Evolutionary conservation across 2,888 invertebrate species (phyloP), one percentile per base, ranked within the genome.

Genomic region (Cryptosula pallasiana): DNA sequence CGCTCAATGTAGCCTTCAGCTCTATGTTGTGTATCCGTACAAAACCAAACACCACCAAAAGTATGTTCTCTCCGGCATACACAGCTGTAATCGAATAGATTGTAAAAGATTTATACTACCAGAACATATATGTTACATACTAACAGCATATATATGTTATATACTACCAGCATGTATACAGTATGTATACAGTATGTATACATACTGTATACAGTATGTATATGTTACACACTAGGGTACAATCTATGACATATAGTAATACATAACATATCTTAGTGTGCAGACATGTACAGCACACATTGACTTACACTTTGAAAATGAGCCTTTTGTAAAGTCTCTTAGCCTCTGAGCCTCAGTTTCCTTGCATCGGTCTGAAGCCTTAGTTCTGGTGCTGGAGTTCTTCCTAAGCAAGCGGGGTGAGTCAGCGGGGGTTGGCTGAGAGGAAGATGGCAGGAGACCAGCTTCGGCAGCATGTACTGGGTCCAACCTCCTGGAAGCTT

Each of bases 1-100:
- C 96, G 78, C 95, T 95, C 0, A 97, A 87, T 0, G 95, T 94
- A 0, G 96, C 96, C 74, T 95, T 86, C 9, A 84, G 79, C 32
- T 79, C 78, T 55, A 83, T 79, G 55, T 79, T 78, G 73, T 82
- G 93, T 76, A 97, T 93, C 81, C 93, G 88, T 1, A 90, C 91
- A 0, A 94, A 91, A 0, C 95, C 95, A 81, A 94, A 93, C 29
- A 96, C 92, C 16, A 86, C 83, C 54, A 86, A 75, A 20, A 84
- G 84, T 23, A 83, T 80, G 63, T 79, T 81, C 74, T 85, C 84
- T 13, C 83, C 81, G 32, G 83, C 32, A 63, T 27, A 63, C 27
- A 63, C 63, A 63, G 63, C 63, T 63, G 32, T 13, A 63, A 63
- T 5, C 25, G 57, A 16, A 45, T 45, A 45, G 20, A 45, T 45